phyloP scores from a whole-genome alignment of 2,113 vertebrate genomes.

The Mormoops blainvillei region DNA sequence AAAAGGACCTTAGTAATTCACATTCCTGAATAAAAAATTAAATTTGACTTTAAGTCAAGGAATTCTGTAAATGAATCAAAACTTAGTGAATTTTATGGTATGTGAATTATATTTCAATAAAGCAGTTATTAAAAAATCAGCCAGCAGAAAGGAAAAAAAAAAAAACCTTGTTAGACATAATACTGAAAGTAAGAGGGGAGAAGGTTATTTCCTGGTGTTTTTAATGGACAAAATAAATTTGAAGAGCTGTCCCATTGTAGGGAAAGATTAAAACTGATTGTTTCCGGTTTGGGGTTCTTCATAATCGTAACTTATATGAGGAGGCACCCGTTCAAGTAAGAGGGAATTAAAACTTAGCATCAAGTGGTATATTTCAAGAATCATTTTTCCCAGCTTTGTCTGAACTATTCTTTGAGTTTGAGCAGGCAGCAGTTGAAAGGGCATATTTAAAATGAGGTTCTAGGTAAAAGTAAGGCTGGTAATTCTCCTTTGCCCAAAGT shows the following conservation, averaged over 20 bases:
- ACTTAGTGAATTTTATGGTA: neutral
- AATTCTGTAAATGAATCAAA: constrained; percentile 16
- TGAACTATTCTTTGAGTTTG: constrained; percentile 34
- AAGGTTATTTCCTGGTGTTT: constrained; percentile 1
- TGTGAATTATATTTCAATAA: constrained; percentile 24
- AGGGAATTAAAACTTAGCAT: constrained; percentile 18
- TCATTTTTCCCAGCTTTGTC: neutral
- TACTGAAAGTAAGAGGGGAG: neutral
- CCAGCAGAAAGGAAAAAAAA: neutral
- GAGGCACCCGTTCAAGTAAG: constrained; percentile 28
- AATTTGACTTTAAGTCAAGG: constrained; percentile 31
- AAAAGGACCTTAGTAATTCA: neutral
- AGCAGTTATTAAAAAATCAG: neutral
- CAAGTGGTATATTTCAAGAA: constrained; percentile 23
- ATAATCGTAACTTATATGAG: neutral
- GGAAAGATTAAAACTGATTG: neutral
- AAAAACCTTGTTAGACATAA: neutral
- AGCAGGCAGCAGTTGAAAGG: constrained; percentile 5
- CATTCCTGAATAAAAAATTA: constrained; percentile 31
- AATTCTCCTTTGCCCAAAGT: constrained; percentile 57
- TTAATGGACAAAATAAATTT: constrained; percentile 27
- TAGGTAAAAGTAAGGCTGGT: constrained; percentile 46
- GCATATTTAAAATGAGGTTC: constrained; percentile 8
- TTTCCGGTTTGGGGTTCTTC: constrained; percentile 21
- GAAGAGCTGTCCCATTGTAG: neutral